phyloP scores from a whole-genome alignment of 2,113 vertebrate species.

The Myanophis thanlyinensis region DNA sequence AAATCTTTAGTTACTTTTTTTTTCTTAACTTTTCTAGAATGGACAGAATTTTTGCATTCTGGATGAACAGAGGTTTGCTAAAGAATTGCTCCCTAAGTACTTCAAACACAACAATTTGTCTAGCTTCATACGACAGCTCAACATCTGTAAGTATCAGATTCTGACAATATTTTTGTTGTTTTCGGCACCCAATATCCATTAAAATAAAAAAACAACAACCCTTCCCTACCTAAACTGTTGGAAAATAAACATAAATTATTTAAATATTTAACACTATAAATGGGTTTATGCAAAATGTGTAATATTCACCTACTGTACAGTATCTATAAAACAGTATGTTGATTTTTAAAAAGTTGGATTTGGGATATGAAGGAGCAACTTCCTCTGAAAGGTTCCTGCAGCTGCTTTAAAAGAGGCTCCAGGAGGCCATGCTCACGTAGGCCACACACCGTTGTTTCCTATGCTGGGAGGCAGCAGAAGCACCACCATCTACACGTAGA shows the following conservation, averaged over 20 bases:
- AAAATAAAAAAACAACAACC: background rate
- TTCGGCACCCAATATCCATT: background rate
- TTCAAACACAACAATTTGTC: slow-evolving; percentile 76
- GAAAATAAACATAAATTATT: background rate
- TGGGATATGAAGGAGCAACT: background rate
- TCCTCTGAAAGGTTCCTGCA: background rate
- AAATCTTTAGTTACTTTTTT: background rate
- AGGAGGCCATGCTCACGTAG: background rate
- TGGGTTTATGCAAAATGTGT: background rate
- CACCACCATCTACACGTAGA: background rate
- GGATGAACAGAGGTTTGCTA: slow-evolving; percentile 70
- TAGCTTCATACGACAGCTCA: slow-evolving; percentile 74
- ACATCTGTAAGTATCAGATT: slow-evolving; percentile 68
- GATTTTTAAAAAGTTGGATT: background rate
- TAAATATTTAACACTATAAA: background rate
- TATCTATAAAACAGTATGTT: background rate
- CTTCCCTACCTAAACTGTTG: background rate
- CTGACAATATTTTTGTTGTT: rapidly evolving
- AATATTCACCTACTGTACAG: background rate
- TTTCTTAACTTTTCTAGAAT: slow-evolving; percentile 56
- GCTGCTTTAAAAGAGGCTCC: background rate
- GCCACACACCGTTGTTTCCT: background rate
- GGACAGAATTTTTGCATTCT: slow-evolving; percentile 70
- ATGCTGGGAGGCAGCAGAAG: background rate
- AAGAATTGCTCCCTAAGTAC: slow-evolving; percentile 73